phyloP scores from a whole-genome alignment of 2,797 vertebrate species.

The Rachycentron canadum region DNA sequence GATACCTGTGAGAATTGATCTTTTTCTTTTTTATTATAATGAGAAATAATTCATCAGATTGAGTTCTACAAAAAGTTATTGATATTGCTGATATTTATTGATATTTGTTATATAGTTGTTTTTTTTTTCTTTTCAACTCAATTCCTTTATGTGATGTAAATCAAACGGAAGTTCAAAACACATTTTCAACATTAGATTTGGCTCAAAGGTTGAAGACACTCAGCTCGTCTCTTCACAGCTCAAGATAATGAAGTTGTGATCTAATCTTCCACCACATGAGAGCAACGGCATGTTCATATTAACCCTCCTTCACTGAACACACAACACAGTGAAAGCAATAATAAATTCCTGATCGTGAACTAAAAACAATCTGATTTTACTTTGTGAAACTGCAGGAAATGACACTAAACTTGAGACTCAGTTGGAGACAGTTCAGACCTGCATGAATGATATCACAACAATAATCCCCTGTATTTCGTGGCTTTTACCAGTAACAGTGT shows the following conservation, averaged over 20 bases:
- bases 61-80: too few species aligned
- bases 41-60: too few species aligned
- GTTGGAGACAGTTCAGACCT: background rate
- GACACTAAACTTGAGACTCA: background rate
- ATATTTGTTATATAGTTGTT: too few species aligned
- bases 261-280: background rate
- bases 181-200: background rate
- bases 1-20: rapidly evolving
- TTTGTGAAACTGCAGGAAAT: too few species aligned
- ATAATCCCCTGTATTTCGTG: background rate
- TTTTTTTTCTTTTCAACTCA: too few species aligned
- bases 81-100: too few species aligned
- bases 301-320: background rate
- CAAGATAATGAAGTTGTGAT: background rate
- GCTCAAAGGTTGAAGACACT: background rate
- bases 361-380: too few species aligned
- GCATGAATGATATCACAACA: too few species aligned
- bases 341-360: too few species aligned
- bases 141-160: background rate
- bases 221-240: background rate
- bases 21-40: background rate
- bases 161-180: too few species aligned
- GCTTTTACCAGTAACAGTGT: background rate
- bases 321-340: background rate
- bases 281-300: background rate